Conservation (phyloP, 2,113 vertebrate species). For the Crotalus viridis region DNA sequence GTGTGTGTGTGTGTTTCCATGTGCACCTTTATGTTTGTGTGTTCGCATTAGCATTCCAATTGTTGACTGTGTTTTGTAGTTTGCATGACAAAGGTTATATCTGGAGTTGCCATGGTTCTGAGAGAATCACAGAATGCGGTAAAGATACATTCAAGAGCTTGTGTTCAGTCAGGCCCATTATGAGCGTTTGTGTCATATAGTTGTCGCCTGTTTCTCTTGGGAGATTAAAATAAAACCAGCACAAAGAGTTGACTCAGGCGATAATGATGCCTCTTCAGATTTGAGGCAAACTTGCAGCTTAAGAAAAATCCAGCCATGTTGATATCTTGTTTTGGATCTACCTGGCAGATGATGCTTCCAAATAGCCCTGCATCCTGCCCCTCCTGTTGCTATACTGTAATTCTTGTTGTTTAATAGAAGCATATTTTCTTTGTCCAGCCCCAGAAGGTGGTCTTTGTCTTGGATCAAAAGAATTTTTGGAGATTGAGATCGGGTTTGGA, state of each 20-base stretch:
- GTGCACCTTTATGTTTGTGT: background rate
- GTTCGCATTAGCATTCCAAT: background rate
- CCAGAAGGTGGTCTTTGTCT: background rate
- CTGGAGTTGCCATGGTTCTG: conserved; percentile 1
- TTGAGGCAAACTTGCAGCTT: background rate
- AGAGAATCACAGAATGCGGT: background rate
- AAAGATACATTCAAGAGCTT: background rate
- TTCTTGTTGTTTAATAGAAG: background rate
- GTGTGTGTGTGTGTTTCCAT: background rate
- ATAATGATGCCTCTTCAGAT: conserved; percentile 27
- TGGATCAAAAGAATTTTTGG: background rate
- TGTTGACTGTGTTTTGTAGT: background rate
- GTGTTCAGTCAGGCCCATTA: background rate
- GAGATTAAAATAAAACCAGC: background rate
- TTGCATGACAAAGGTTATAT: conserved; percentile 13
- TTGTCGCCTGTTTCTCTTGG: background rate
- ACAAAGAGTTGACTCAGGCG: background rate
- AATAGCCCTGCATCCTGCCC: no score
- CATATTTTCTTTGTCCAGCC: background rate
- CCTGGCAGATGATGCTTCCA: background rate
- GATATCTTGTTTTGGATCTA: background rate
- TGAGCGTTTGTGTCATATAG: background rate
- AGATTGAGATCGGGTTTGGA: background rate
- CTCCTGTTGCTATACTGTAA: no score
- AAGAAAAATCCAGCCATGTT: background rate